A percentile compares a stretch with the other conserved stretches of the same genome.
Evolutionary conservation across 2,888 invertebrate species (phyloP).

Genomic region (Papilio demoleus): DNA sequence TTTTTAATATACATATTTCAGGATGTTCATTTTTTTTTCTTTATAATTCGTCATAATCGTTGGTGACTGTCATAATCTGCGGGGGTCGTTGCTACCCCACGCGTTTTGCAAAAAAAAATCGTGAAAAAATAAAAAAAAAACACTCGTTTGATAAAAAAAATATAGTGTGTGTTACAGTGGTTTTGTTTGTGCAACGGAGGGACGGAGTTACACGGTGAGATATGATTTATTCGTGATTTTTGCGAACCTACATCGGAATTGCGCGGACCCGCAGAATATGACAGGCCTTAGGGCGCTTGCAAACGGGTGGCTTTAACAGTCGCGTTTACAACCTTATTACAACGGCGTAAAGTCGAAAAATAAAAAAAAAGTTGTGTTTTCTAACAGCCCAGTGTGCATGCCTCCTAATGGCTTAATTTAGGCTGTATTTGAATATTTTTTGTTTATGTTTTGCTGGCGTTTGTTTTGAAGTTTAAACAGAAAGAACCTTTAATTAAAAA

Average conservation of each 20-base stretch:
- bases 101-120: conserved; percentile 34
- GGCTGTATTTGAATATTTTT: not conserved
- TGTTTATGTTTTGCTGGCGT: conserved; percentile 8
- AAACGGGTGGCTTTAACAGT: conserved; percentile 17
- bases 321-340: conserved; percentile 4
- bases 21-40: not conserved
- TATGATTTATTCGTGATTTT: conserved; percentile 40
- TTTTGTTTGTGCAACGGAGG: conserved; percentile 45
- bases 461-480: not conserved
- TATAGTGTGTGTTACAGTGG: conserved; percentile 52
- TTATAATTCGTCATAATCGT: conserved; percentile 21
- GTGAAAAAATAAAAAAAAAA: conserved; percentile 36
- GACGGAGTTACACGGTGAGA: conserved; percentile 49
- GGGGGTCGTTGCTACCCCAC: conserved; percentile 56
- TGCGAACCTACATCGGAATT: conserved; percentile 53
- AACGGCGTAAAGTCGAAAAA: conserved; percentile 8
- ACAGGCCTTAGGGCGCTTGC: conserved; percentile 62
- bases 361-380: not conserved
- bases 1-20: no score
- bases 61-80: conserved; percentile 73
- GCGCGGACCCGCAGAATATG: conserved; percentile 68
- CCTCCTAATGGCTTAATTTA: conserved; percentile 29
- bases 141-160: conserved; percentile 14
- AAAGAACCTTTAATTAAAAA: not conserved
- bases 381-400: conserved; percentile 30